phyloP scores from a whole-genome alignment of 2,113 vertebrate genomes.

The Oreochromis tanganicae region DNA sequence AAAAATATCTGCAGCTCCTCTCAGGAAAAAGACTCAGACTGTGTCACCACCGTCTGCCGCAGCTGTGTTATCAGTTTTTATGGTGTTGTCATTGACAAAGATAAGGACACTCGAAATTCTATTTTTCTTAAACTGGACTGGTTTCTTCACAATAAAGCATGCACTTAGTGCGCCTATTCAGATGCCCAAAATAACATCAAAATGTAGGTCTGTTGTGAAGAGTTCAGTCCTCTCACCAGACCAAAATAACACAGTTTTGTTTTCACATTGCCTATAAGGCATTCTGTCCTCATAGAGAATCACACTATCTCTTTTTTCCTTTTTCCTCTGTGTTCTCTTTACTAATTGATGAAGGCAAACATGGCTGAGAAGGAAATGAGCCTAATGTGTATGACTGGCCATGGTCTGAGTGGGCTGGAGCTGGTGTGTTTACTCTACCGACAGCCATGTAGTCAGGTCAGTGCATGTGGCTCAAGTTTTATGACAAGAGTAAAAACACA shows the following conservation, averaged over 20 bases:
- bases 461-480: neutral
- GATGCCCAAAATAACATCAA: neutral
- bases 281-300: neutral
- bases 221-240: neutral
- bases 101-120: neutral
- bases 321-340: neutral
- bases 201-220: neutral
- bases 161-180: neutral
- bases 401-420: neutral
- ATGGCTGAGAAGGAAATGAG: slow-evolving; percentile 38
- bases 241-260: neutral
- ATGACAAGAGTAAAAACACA: neutral
- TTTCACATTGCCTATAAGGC: neutral
- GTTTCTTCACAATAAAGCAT: neutral
- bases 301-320: neutral
- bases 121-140: neutral
- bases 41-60: neutral
- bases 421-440: slow-evolving; percentile 23
- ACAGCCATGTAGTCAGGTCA: slow-evolving; percentile 29
- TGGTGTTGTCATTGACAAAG: neutral
- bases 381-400: slow-evolving; percentile 27
- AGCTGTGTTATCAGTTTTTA: neutral
- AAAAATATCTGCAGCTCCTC: neutral
- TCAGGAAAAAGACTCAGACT: neutral
- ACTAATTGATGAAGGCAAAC: slow-evolving; percentile 42